A percentile compares a stretch with the other conserved stretches of the same genome.
Evolutionary conservation across 2,113 vertebrate genomes (phyloP).

Genomic region (Ptychochromis oligacanthus): DNA sequence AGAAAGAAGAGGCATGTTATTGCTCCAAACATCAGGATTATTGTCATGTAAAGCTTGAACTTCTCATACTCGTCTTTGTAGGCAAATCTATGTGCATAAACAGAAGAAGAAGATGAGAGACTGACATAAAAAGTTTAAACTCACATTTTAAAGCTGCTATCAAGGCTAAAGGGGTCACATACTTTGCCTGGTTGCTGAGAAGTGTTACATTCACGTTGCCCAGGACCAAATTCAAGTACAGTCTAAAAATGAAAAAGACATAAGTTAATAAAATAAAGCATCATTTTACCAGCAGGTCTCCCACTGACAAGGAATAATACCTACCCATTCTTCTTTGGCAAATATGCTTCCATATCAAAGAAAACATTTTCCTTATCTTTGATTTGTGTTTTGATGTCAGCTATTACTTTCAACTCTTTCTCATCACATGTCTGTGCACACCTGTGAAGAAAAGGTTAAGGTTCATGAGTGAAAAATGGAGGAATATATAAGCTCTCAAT

Average conservation of each 20-base stretch:
- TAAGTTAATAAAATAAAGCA: not conserved
- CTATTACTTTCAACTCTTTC: constrained; percentile 82
- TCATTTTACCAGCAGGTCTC: not conserved
- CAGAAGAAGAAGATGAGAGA: not conserved
- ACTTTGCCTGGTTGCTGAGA: constrained; percentile 98
- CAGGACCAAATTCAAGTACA: constrained; percentile 94
- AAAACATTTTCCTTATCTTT: constrained; percentile 93
- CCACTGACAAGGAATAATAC: constrained; percentile 40
- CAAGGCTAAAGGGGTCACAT: constrained; percentile 3
- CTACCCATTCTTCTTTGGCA: constrained; percentile 97
- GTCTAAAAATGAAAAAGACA: constrained; percentile 74
- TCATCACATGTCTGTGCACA: constrained; percentile 76
- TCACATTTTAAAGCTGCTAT: not conserved
- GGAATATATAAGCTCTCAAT: not conserved
- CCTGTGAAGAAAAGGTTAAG: constrained; percentile 67
- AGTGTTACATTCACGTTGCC: constrained; percentile 97
- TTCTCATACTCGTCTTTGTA: constrained; percentile 99
- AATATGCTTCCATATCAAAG: constrained; percentile 98
- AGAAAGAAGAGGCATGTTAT: constrained; percentile 92
- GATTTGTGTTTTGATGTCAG: constrained; percentile 86
- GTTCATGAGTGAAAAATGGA: not conserved
- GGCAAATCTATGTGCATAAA: constrained; percentile 84
- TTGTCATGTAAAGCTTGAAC: constrained; percentile 97
- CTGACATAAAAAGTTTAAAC: not conserved
- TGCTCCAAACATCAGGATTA: constrained; percentile 94